phyloP scores from a whole-genome alignment of 2,113 vertebrate species.

The Meleagris gallopavo region DNA sequence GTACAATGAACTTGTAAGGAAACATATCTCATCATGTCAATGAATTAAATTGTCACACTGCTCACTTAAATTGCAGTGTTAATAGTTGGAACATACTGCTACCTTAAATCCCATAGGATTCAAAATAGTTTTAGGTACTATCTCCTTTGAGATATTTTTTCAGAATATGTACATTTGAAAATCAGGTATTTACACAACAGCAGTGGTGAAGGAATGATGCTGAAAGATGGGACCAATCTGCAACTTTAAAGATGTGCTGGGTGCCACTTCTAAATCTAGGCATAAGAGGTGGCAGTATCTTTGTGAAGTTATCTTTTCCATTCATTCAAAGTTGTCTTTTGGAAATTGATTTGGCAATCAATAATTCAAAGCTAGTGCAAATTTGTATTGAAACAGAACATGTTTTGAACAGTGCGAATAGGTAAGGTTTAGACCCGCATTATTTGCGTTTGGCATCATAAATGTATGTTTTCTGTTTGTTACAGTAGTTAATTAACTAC shows the following conservation, averaged over 20 bases:
- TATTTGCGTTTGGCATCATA: neutral
- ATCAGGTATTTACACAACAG: neutral
- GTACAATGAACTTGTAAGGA: neutral
- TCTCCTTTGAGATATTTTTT: neutral
- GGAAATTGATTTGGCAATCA: neutral
- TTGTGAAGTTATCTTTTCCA: neutral
- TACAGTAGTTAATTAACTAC: neutral
- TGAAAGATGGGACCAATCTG: neutral
- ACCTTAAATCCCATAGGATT: neutral
- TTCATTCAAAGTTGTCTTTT: neutral
- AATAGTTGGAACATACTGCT: neutral
- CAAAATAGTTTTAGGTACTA: neutral
- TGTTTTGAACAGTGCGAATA: neutral
- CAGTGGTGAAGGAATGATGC: neutral
- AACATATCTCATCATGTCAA: neutral
- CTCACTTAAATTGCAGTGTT: neutral
- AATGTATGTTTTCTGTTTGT: neutral
- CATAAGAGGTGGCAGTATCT: neutral
- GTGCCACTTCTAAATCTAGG: neutral
- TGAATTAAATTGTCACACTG: neutral
- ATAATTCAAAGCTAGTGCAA: neutral
- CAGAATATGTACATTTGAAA: neutral
- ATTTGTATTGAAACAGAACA: neutral
- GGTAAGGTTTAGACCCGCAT: neutral
- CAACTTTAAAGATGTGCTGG: neutral